A percentile compares a stretch with the other conserved stretches of the same genome.
Evolutionary conservation across 2,888 invertebrate species (phyloP).

Genomic region (Acanthosepion esculentum): DNA sequence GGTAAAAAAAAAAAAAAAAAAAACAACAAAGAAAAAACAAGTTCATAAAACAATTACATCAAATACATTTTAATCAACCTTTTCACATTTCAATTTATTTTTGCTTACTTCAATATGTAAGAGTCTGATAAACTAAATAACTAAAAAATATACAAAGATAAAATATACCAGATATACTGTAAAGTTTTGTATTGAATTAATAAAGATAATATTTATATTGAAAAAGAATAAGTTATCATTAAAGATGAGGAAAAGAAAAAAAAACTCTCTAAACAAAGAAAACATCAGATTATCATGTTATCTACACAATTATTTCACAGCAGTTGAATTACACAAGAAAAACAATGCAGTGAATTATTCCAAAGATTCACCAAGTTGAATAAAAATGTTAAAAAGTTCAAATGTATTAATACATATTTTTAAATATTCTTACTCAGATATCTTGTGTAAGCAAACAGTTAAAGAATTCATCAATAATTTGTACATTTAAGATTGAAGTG

Average conservation of each 20-base stretch:
- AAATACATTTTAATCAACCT: neutral
- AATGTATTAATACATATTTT: too few relatives aligned
- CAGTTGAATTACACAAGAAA: neutral
- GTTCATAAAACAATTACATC: neutral
- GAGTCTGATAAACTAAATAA: neutral
- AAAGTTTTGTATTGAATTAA: neutral
- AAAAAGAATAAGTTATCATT: neutral
- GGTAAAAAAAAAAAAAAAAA: neutral
- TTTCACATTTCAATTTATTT: conserved; percentile 10
- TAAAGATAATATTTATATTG: neutral
- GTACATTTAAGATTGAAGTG: too few relatives aligned
- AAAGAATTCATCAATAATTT: too few relatives aligned
- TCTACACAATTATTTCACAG: neutral
- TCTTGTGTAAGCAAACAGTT: too few relatives aligned
- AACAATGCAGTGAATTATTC: neutral
- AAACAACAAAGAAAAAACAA: too few relatives aligned
- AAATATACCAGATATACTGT: neutral
- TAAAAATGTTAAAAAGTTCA: too few relatives aligned
- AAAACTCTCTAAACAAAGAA: neutral
- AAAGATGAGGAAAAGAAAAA: neutral
- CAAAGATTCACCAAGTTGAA: too few relatives aligned
- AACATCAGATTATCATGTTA: neutral
- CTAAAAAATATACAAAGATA: neutral
- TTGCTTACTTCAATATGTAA: neutral
- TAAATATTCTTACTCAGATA: too few relatives aligned